A percentile compares a stretch with the other conserved stretches of the same genome.
Conservation (phyloP, 2,888 invertebrate species). For the Rhabditoides inermis region DNA sequence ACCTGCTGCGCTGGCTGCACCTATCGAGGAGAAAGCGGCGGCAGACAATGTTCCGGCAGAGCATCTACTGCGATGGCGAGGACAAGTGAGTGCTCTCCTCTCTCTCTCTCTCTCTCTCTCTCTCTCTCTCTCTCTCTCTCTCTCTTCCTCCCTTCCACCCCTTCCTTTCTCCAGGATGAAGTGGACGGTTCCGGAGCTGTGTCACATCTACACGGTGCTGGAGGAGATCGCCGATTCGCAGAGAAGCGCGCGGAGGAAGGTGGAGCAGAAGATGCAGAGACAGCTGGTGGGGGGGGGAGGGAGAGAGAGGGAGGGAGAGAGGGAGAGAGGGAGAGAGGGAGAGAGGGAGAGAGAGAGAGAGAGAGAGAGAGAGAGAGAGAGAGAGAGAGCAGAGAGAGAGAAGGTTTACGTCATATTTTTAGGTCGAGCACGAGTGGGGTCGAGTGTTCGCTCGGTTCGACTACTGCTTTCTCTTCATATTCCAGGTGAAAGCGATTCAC, state of each 20-base stretch:
- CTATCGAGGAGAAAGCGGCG: slow-evolving; percentile 21
- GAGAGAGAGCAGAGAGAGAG: neutral
- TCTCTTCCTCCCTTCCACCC: no score
- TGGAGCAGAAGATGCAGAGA: slow-evolving; percentile 15
- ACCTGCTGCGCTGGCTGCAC: slow-evolving; percentile 13
- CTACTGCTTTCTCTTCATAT: slow-evolving; percentile 38
- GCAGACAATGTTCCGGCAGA: slow-evolving; percentile 18
- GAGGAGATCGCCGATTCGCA: slow-evolving; percentile 42
- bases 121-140: no score
- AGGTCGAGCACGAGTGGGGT: slow-evolving; percentile 43
- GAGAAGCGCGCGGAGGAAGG: slow-evolving; percentile 25
- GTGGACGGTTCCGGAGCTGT: slow-evolving; percentile 24
- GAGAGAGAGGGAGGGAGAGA: neutral
- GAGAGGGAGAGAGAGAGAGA: slow-evolving; percentile 12
- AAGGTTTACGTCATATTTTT: slow-evolving; percentile 1
- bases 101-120: no score
- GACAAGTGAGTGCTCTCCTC: no score
- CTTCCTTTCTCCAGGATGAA: no score
- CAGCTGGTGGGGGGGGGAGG: neutral
- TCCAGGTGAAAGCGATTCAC: slow-evolving; percentile 10
- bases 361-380: slow-evolving; percentile 5
- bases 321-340: slow-evolving; percentile 12
- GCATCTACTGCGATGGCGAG: no score
- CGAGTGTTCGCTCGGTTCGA: slow-evolving; percentile 36
- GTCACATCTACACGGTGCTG: slow-evolving; percentile 32